Evolutionary conservation across 2,113 vertebrate genomes (phyloP).

Genomic region (Semnornis frantzii): DNA sequence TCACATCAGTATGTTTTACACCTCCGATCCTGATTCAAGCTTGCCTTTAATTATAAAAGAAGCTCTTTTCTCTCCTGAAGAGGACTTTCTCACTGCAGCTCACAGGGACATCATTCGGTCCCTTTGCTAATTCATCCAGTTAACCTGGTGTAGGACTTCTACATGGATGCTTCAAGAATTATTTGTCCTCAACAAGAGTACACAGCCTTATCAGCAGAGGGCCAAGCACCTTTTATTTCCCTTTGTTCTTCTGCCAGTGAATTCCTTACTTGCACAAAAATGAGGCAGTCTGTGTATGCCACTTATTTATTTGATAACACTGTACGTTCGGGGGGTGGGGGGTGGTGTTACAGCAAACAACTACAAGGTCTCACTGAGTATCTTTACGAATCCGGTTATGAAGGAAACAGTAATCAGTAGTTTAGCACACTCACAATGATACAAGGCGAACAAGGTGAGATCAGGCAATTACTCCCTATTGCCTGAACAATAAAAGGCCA

Average conservation of each 20-base stretch:
- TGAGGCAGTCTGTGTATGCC: background rate
- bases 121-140: background rate
- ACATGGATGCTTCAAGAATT: background rate
- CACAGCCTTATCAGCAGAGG: background rate
- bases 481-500: background rate
- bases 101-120: background rate
- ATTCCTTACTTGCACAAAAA: background rate
- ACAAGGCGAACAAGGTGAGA: background rate
- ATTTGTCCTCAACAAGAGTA: background rate
- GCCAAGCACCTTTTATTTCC: background rate
- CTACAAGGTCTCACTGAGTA: background rate
- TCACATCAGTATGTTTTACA: background rate
- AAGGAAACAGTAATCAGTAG: background rate
- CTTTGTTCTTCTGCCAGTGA: background rate
- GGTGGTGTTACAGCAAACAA: background rate
- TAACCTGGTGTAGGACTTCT: background rate
- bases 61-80: background rate
- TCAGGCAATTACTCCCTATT: background rate
- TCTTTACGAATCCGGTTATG: background rate
- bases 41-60: background rate
- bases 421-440: background rate
- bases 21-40: background rate
- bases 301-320: constrained; percentile 2
- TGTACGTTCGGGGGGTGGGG: background rate
- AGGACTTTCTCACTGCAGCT: background rate